Evolutionary conservation across 2,797 vertebrate species (phyloP).

Genomic region (Notolepis coatsorum): DNA sequence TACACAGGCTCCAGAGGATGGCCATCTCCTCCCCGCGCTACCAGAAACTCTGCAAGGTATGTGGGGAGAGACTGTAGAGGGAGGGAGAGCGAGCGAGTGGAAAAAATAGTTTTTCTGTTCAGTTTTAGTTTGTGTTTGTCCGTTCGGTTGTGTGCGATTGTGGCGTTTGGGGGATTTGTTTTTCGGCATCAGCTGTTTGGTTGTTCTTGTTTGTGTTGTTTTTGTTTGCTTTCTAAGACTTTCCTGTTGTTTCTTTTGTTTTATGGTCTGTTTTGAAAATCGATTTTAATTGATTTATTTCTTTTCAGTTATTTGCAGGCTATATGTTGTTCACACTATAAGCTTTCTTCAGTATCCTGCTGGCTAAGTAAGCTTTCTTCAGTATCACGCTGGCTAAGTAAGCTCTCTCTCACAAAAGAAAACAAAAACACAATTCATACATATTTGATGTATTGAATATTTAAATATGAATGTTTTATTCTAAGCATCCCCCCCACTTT

Average conservation of each 20-base stretch:
- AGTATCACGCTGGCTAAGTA: too few relatives aligned
- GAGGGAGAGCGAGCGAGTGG: constrained; percentile 26
- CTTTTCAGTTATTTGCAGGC: too few relatives aligned
- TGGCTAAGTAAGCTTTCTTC: too few relatives aligned
- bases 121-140: constrained; percentile 16
- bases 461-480: too few relatives aligned
- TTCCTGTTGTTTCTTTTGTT: not conserved
- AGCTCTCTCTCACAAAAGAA: too few relatives aligned
- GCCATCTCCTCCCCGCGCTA: constrained; percentile 98
- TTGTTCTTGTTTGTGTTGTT: constrained; percentile 11
- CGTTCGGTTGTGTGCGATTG: not conserved
- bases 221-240: not conserved
- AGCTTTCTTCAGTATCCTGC: too few relatives aligned
- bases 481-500: too few relatives aligned
- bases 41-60: constrained; percentile 99
- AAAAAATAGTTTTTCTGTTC: not conserved
- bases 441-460: too few relatives aligned
- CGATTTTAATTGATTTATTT: too few relatives aligned
- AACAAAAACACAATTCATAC: too few relatives aligned
- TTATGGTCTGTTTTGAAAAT: too few relatives aligned
- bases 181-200: not conserved
- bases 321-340: too few relatives aligned
- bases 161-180: not conserved
- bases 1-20: constrained; percentile 99
- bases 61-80: constrained; percentile 59